phyloP scores from a whole-genome alignment of 2,113 vertebrate species.

The Indicator indicator region DNA sequence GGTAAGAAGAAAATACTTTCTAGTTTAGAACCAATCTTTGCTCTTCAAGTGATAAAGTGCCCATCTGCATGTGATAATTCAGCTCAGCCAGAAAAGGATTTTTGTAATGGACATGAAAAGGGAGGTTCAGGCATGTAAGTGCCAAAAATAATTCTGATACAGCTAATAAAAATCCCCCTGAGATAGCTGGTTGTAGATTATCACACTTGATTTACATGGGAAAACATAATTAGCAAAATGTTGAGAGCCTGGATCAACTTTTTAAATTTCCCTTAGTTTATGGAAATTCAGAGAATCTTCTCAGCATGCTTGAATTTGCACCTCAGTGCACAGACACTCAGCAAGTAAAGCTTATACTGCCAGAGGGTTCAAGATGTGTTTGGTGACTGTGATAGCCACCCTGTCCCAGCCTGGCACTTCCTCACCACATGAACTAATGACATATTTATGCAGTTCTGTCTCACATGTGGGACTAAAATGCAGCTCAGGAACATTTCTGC shows the following conservation, averaged over 20 bases:
- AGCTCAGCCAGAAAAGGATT: slow-evolving; percentile 42
- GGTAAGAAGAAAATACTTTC: slow-evolving; percentile 8
- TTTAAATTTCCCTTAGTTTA: background rate
- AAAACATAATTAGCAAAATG: slow-evolving; percentile 29
- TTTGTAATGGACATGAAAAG: slow-evolving; percentile 24
- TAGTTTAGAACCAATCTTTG: slow-evolving; percentile 11
- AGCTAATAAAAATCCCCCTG: slow-evolving; percentile 32
- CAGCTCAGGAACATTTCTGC: background rate
- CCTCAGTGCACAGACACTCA: background rate
- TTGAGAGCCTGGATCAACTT: background rate
- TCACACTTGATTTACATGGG: background rate
- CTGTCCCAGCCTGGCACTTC: background rate
- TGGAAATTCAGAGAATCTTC: slow-evolving; percentile 46
- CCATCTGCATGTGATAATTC: background rate
- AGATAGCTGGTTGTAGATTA: background rate
- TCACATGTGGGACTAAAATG: background rate
- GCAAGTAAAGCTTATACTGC: background rate
- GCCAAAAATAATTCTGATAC: slow-evolving; percentile 63
- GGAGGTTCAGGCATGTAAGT: slow-evolving; percentile 20
- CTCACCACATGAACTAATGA: background rate
- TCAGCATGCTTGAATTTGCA: background rate
- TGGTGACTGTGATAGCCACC: background rate
- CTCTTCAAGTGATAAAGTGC: slow-evolving; percentile 18
- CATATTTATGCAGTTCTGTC: background rate
- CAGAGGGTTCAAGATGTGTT: background rate